phyloP scores from a whole-genome alignment of 2,888 invertebrate genomes.

The Perizoma affinitatum region DNA sequence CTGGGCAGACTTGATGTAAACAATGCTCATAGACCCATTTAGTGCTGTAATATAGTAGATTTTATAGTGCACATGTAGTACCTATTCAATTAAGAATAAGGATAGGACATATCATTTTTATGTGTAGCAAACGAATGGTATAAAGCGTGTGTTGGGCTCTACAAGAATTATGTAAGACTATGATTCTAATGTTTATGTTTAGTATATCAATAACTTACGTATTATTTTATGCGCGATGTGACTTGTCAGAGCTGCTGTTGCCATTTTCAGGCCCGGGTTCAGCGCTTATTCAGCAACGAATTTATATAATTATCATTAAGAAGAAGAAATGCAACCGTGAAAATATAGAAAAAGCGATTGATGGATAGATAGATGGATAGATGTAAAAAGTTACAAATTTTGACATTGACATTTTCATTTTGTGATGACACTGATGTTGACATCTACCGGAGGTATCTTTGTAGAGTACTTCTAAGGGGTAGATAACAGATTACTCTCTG shows the following conservation, averaged over 20 bases:
- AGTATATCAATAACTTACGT: conserved; percentile 56
- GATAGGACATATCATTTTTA: background rate
- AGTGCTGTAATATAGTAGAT: conserved; percentile 58
- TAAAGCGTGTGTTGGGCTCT: conserved; percentile 8
- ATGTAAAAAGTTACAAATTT: background rate
- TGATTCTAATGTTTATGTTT: conserved; percentile 29
- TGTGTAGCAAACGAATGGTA: conserved; percentile 9
- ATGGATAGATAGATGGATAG: background rate
- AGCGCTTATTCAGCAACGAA: conserved; percentile 14
- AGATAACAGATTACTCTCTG: no score
- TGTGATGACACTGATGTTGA: no score
- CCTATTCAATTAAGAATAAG: background rate
- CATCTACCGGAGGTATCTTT: no score
- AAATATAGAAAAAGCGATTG: background rate
- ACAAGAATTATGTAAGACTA: conserved; percentile 70
- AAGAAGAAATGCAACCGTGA: background rate
- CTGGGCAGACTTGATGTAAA: conserved; percentile 75
- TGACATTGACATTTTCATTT: background rate
- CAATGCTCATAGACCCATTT: conserved; percentile 68
- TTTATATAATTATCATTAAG: conserved; percentile 16
- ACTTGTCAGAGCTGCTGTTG: conserved; percentile 69
- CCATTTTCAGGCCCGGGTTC: conserved; percentile 65
- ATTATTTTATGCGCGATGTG: conserved; percentile 66
- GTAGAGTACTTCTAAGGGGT: no score
- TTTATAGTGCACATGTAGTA: background rate